Evolutionary conservation across 1,140 invertebrate genomes (phyloP), one percentile per base, ranked within the genome.

Genomic region (Tetraneura akinire): DNA sequence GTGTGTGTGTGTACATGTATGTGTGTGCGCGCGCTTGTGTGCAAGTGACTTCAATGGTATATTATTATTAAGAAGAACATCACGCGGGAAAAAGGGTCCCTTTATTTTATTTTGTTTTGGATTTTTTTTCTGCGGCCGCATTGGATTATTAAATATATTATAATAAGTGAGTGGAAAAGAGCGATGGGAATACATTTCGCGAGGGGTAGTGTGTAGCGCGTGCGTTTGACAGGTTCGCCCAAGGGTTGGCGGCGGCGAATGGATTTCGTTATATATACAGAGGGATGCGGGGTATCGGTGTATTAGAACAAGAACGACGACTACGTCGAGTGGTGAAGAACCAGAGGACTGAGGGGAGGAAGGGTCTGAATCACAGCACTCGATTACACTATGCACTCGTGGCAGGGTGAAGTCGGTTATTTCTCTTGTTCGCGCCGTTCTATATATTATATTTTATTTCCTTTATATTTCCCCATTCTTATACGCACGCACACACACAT

Each of bases 161-260:
- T 71, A 71, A 71, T 71, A 71, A 71, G 68, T 71, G 68, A 71
- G 68, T 71, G 68, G 68, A 71, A 71, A 71, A 71, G 68, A 70
- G 66, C 49, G 29, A 71, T 23, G 68, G 68, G 14, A 23, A 23
- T 16, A 13, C 16, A 13, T 8, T 14, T 9, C 16, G 66, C 47
- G 45, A 45, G 18, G 42, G 60, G 60, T 68, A 45, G 64, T 21
- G 68, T 71, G 68, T 71, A 71, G 68, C 68, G 68, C 68, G 68
- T 71, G 68, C 68, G 68, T 71, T 71, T 71, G 68, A 71, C 68
- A 71, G 68, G 68, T 51, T 71, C 68, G 68, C 66, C 66, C 66
- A 47, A 37, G 66, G 66, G 42, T 68, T 68, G 66, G 18, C 66
- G 68, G 68, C 26, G 47, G 47, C 23, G 47, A 71, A 71, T 21